These are phyloP conservation scores for Xenopus borealis DNA, from an alignment of 2,113 vertebrate species.

Conservation along the genomic window DNA sequence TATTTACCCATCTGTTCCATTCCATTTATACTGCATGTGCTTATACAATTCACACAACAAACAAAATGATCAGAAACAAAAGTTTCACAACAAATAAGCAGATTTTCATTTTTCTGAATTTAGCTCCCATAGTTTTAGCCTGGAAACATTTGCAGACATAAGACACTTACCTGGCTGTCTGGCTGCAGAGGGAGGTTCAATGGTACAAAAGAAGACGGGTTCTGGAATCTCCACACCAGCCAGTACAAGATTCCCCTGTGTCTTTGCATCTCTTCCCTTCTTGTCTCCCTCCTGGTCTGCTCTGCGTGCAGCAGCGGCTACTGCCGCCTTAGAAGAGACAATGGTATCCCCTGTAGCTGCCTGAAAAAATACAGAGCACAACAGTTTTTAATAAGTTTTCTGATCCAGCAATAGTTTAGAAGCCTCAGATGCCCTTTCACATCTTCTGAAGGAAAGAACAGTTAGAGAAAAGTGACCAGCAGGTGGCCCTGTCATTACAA, in stretches of 20 bases:
- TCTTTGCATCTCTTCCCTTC: slow-evolving; percentile 38
- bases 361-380: slow-evolving; percentile 54
- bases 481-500: no score
- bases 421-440: no score
- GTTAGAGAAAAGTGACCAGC: no score
- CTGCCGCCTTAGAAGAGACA: slow-evolving; percentile 85
- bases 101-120: no score
- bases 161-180: slow-evolving; percentile 77
- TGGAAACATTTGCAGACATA: background rate
- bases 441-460: no score
- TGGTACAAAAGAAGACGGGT: slow-evolving; percentile 97
- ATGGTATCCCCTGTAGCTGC: slow-evolving; percentile 93
- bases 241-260: slow-evolving; percentile 65
- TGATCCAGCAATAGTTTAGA: no score
- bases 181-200: slow-evolving; percentile 87
- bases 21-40: no score
- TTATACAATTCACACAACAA: no score
- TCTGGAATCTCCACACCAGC: slow-evolving; percentile 93
- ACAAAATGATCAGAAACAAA: no score
- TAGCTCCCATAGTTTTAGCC: no score
- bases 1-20: no score
- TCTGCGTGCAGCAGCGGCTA: slow-evolving; percentile 64
- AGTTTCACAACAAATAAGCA: no score
- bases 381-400: slow-evolving; percentile 1
- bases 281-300: slow-evolving; percentile 57